Evolutionary conservation across 2,797 vertebrate genomes (phyloP).

Genomic region (Propithecus perrieri): DNA sequence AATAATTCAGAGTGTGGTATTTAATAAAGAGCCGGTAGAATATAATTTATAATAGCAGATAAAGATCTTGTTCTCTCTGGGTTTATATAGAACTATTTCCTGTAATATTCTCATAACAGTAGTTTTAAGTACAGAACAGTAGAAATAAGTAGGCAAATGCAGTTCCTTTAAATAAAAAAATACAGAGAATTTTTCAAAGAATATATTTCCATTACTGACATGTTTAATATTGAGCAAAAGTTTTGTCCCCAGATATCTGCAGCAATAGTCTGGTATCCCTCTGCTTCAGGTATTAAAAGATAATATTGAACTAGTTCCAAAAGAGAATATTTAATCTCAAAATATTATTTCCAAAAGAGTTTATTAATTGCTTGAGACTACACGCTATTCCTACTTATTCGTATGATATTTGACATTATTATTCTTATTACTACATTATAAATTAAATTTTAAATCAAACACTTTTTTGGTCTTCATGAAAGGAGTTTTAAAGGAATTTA

Average conservation of each 20-base stretch:
- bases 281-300: conserved; percentile 14
- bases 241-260: conserved; percentile 4
- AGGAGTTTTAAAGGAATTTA: neutral
- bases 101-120: neutral
- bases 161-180: conserved; percentile 29
- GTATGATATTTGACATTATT: neutral
- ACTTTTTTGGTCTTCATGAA: neutral
- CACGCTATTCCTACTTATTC: neutral
- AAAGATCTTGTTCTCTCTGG: neutral
- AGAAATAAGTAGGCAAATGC: neutral
- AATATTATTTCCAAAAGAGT: conserved; percentile 15
- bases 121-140: neutral
- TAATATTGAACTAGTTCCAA: neutral
- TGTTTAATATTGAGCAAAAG: conserved; percentile 38
- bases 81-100: neutral
- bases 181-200: neutral
- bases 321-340: conserved; percentile 35
- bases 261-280: neutral
- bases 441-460: conserved; percentile 23
- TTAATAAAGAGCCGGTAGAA: neutral
- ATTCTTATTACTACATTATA: neutral
- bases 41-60: neutral
- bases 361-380: neutral
- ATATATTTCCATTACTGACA: conserved; percentile 45
- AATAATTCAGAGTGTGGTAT: neutral